These are phyloP conservation scores for Drosophila hamatofila DNA, from an alignment of 2,888 invertebrate genomes.

Conservation along the genomic window DNA sequence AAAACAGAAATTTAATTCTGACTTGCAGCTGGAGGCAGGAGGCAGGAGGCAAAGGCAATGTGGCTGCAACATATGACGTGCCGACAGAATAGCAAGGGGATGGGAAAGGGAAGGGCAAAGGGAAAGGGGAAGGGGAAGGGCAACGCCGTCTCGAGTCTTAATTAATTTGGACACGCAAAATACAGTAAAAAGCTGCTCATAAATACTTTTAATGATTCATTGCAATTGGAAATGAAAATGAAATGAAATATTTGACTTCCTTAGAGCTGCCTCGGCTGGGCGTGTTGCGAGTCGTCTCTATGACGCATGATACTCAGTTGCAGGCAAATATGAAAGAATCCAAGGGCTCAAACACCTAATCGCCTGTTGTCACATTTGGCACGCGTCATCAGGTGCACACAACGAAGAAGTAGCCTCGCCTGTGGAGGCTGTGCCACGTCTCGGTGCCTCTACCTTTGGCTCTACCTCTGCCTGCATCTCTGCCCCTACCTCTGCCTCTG, in stretches of 20 bases:
- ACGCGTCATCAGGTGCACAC: slow-evolving; percentile 77
- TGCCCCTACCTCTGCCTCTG: not conserved
- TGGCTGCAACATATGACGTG: slow-evolving; percentile 58
- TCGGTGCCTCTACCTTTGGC: not conserved
- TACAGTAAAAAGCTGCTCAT: slow-evolving; percentile 48
- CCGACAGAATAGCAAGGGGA: slow-evolving; percentile 38
- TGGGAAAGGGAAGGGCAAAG: not conserved
- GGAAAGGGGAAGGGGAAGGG: not conserved
- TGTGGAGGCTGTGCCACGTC: not conserved
- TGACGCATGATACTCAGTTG: slow-evolving; percentile 35
- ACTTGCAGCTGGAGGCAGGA: not conserved
- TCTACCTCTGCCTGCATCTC: not conserved
- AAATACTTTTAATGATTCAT: slow-evolving; percentile 71
- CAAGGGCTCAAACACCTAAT: not conserved
- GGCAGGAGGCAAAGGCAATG: not conserved
- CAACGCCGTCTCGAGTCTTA: slow-evolving; percentile 47
- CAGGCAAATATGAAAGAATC: not conserved
- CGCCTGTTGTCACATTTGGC: slow-evolving; percentile 72
- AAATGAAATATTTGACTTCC: slow-evolving; percentile 51
- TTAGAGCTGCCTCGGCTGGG: too few relatives aligned
- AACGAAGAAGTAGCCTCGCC: not conserved
- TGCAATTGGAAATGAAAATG: slow-evolving; percentile 63
- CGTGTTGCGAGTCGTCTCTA: not conserved
- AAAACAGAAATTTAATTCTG: slow-evolving; percentile 22
- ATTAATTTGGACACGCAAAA: slow-evolving; percentile 75